Evolutionary conservation across 2,888 invertebrate genomes (phyloP), one percentile per base, ranked within the genome.

Genomic region (Boloria selene): DNA sequence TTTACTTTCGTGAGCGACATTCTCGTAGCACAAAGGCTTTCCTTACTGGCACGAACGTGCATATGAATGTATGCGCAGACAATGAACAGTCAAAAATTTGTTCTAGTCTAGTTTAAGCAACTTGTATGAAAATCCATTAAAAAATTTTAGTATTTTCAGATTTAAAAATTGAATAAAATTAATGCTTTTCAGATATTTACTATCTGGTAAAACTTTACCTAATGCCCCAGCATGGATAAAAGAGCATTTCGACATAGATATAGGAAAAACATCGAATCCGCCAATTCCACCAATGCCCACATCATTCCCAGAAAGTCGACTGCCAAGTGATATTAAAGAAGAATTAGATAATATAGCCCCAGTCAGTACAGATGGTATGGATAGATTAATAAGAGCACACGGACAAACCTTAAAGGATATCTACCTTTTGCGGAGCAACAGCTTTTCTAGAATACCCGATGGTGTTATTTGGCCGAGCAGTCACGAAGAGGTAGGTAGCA

Each of bases 361-460:
- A 1, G 74, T 88, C 67, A 90, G 89, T 72, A 87, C 93, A 45
- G 95, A 97, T 61, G 97, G 96, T 0, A 93, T 96, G 75, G 98
- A 98, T 81, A 93, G 99, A 51, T 87, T 98, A 67, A 94, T 98
- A 72, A 93, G 98, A 69, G 96, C 97, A 0, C 98, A 98, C 83
- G 98, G 98, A 0, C 99, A 99, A 85, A 98, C 98, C 0, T 87
- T 99, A 58, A 95, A 97, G 74, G 99, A 99, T 79, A 96, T 99
- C 70, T 95, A 95, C 73, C 93, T 93, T 14, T 85, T 99, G 64
- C 93, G 97, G 75, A 93, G 94, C 63, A 96, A 97, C 68, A 88
- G 83, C 53, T 96, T 97, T 77, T 93, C 94, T 65, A 93, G 98
- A 75, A 97, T 99, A 79, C 99, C 99, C 2, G 99, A 99, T 80